Base-by-base conservation (phyloP, 2,113 vertebrate species). In the Tautogolabrus adspersus region DNA sequence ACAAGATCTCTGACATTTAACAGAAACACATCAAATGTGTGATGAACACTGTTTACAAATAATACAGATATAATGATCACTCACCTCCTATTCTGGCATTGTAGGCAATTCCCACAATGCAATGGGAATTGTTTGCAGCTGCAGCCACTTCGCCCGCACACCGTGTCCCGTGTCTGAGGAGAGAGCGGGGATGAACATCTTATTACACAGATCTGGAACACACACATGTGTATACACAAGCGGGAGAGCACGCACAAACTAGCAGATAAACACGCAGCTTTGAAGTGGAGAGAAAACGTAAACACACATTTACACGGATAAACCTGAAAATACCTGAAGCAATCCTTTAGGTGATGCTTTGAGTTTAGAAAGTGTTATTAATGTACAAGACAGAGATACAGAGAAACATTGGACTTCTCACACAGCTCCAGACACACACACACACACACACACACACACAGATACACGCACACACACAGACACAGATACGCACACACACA, bases 61-160 rank as follows among this genome's bases (percentile, higher is more conserved):
- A 47, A 6, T 18, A 13, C 13, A 47, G 38, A 72, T n/a, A 42
- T 54, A 66, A 47, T n/a, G 55, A 23, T 55, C 54, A 47, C 95
- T 89, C 93, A 98, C 98, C 98, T 94, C 98, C 98, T 68, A 99
- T 99, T 93, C 89, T 96, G 91, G 98, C 98, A 49, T 98, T 99
- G 91, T 97, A 99, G 87, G 98, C 97, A 52, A 99, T 98, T 91
- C 98, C 98, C 69, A 99, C 97, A 70, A 96, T 97, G 94, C 98
- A 99, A 80, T 98, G 96, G 22, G 98, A 97, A 93, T 99, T 99
- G 94, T 99, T 99, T 85, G 98, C 98, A 1, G 97, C 95, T 40
- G 97, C 97, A 76, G 98, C 97, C 84, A 99, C 98, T 94, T 99
- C 98, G 72, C 98, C 98, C 62, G 98, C 98, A 92, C 98, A 99